Evolutionary conservation across 2,113 vertebrate species (phyloP), one percentile per base, ranked within the genome.

Genomic region (Nibea albiflora): DNA sequence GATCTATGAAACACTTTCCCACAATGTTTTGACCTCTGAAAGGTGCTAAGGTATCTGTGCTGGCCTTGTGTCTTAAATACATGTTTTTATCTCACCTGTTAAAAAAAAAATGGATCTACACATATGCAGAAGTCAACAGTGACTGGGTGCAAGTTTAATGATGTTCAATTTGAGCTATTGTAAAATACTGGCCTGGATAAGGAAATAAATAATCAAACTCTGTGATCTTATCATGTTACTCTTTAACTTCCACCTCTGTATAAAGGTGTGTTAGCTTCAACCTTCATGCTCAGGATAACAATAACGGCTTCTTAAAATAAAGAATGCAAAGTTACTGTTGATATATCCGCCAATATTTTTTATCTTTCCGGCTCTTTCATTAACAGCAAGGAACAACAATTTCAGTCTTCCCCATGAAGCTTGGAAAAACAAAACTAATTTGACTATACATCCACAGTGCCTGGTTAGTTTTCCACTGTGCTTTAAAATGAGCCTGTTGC

Each of bases 401-500:
- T 75, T 78, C n/a, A 90, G 50, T 67, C 44, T 70, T 74, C 68
- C 69, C 70, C 71, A 62, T 80, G 85, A 86, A 80, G 87, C 80
- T 26, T 92, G 91, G 92, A 93, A 94, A 89, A 90, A 85, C 42
- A 67, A 87, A 89, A 80, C 85, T 92, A 80, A 94, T 95, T 95
- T 95, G 92, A 90, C 89, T 94, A 89, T 67, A 76, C 79, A 79
- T 56, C 80, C 72, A 74, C 52, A 28, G 66, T 70, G 65, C 53
- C 73, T 82, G 71, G 80, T 82, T 79, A 63, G 83, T 91, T 95
- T 95, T 92, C 92, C 88, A 75, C 86, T 69, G 69, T 53, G 35
- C 81, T 90, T 88, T 88, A 62, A 88, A 90, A 88, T 69, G 15
- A 88, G 73, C 72, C 50, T 47, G 44, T 14, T 46, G 44, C 88